Conservation (phyloP, 2,888 invertebrate species). For the Microlaimidae sp. region DNA sequence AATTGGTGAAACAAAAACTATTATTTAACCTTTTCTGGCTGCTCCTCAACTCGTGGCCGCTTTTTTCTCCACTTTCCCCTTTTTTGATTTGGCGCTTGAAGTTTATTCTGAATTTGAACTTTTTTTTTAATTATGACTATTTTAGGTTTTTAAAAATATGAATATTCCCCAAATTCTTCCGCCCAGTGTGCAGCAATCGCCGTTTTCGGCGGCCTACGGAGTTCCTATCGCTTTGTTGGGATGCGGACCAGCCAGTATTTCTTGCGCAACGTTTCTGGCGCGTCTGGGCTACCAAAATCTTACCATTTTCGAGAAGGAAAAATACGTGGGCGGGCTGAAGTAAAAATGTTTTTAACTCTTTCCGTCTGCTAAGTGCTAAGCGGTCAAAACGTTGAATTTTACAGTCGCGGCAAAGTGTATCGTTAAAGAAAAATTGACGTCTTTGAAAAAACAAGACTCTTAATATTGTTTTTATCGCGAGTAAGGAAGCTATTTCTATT, state of each 20-base stretch:
- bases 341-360: slow-evolving; percentile 32
- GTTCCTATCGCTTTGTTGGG: slow-evolving; percentile 70
- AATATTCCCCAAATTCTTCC: slow-evolving; percentile 67
- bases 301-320: slow-evolving; percentile 74
- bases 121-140: background rate
- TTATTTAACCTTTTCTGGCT: too few relatives aligned
- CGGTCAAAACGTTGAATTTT: too few relatives aligned
- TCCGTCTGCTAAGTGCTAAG: too few relatives aligned
- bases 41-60: too few relatives aligned
- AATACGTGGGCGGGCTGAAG: slow-evolving; percentile 75
- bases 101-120: too few relatives aligned
- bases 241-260: slow-evolving; percentile 86
- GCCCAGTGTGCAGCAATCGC: slow-evolving; percentile 45
- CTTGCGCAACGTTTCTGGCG: slow-evolving; percentile 86
- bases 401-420: too few relatives aligned
- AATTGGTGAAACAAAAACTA: too few relatives aligned
- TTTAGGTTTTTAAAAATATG: slow-evolving; percentile 63
- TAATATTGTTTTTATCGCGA: too few relatives aligned
- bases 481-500: too few relatives aligned
- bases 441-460: too few relatives aligned
- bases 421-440: background rate
- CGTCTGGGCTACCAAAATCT: slow-evolving; percentile 76
- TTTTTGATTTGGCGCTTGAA: too few relatives aligned
- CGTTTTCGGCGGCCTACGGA: slow-evolving; percentile 37
- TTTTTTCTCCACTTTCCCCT: too few relatives aligned